Evolutionary conservation across 2,113 vertebrate genomes (phyloP).

Genomic region (Apus apus): DNA sequence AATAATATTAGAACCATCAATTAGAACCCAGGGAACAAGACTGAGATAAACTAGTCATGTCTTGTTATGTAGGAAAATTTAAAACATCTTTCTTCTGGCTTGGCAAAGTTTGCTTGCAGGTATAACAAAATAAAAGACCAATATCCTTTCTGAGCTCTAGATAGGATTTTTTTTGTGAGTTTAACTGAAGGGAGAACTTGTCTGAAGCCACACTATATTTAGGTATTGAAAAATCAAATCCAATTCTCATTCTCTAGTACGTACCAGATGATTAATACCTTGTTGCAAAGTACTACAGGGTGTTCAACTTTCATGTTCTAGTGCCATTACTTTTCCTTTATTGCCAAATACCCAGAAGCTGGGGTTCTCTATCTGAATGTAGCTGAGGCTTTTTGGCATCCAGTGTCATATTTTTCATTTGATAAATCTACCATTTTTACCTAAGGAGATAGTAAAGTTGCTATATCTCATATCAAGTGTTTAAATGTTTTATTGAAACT

Average conservation of each 20-base stretch:
- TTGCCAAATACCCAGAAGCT: not conserved
- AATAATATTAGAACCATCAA: not conserved
- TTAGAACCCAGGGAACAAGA: not conserved
- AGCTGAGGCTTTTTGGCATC: not conserved
- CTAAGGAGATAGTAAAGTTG: not conserved
- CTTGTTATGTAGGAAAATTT: not conserved
- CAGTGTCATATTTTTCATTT: not conserved
- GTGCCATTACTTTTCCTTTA: not conserved
- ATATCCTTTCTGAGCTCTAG: not conserved
- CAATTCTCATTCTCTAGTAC: not conserved
- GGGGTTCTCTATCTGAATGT: not conserved
- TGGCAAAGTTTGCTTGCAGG: not conserved
- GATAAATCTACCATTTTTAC: not conserved
- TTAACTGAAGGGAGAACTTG: not conserved
- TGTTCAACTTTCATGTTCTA: not conserved
- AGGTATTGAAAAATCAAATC: slow-evolving; percentile 5
- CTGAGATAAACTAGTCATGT: not conserved
- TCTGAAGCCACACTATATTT: not conserved
- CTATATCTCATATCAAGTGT: not conserved
- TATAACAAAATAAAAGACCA: not conserved
- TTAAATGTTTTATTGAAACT: not conserved
- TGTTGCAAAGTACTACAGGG: not conserved
- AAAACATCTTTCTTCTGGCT: not conserved
- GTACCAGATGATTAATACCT: not conserved
- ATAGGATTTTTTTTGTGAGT: not conserved